These are phyloP conservation scores for Poecilus cupreus DNA, from an alignment of 2,888 invertebrate species.

Conservation along the genomic window DNA sequence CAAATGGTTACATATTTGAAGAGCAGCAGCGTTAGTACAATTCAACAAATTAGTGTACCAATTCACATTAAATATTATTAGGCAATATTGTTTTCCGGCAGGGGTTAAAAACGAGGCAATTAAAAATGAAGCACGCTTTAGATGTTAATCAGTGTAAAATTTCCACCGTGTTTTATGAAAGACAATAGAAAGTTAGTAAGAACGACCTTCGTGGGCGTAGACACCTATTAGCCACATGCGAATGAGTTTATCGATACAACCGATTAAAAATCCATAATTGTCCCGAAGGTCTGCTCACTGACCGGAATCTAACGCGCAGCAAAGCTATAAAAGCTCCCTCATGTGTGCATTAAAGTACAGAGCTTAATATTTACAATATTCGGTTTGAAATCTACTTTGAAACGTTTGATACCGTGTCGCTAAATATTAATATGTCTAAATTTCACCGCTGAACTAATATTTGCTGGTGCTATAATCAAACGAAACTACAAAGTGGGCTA, in stretches of 20 bases:
- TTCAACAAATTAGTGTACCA: too few relatives aligned
- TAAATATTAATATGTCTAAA: constrained; percentile 27
- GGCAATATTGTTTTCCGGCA: too few relatives aligned
- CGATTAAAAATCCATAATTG: constrained; percentile 53
- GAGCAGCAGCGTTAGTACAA: too few relatives aligned
- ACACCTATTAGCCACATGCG: constrained; percentile 18
- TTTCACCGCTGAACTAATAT: neutral
- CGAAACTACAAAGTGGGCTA: neutral
- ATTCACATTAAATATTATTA: too few relatives aligned
- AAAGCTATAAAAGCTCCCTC: constrained; percentile 27
- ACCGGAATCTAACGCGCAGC: constrained; percentile 28
- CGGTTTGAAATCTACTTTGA: constrained; percentile 2
- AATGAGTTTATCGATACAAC: constrained; percentile 33
- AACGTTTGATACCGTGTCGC: constrained; percentile 22
- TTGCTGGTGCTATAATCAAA: neutral
- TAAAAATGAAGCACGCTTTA: neutral
- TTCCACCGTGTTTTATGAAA: neutral
- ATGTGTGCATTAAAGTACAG: constrained; percentile 27
- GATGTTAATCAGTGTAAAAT: constrained; percentile 4
- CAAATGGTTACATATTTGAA: too few relatives aligned
- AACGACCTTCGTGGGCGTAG: constrained; percentile 13
- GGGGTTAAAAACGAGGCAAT: neutral
- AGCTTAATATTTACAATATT: constrained; percentile 40
- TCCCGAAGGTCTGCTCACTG: constrained; percentile 45
- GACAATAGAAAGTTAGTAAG: constrained; percentile 22